Evolutionary conservation across 2,888 invertebrate genomes (phyloP).

Genomic region (Allygus modestus): DNA sequence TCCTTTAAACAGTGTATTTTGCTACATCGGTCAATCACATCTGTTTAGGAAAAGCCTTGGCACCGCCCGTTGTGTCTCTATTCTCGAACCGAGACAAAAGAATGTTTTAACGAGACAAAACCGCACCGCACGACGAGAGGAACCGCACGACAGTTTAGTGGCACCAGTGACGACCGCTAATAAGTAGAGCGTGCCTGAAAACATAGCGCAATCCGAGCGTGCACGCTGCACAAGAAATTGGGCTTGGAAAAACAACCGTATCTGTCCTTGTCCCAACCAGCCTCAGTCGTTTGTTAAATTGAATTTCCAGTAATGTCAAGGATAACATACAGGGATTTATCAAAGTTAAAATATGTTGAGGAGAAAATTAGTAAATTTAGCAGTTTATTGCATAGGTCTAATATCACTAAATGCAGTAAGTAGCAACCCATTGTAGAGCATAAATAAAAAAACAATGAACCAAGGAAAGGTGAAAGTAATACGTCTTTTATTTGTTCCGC

Average conservation of each 20-base stretch:
- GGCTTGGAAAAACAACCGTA: constrained; percentile 13
- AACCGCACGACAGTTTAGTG: constrained; percentile 44
- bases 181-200: constrained; percentile 38
- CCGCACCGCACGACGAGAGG: constrained; percentile 21
- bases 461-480: no score
- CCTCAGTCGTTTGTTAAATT: neutral
- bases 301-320: neutral
- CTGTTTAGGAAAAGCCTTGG: neutral
- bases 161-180: constrained; percentile 5
- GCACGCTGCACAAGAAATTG: constrained; percentile 15
- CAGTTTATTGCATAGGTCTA: no score
- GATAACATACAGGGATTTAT: neutral
- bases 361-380: no score
- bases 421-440: no score
- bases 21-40: neutral
- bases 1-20: no score
- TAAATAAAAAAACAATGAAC: no score
- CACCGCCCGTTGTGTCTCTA: neutral
- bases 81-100: constrained; percentile 25
- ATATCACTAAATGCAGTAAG: no score
- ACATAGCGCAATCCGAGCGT: constrained; percentile 32
- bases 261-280: neutral
- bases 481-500: no score
- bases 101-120: constrained; percentile 33
- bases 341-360: no score